Conservation (phyloP, 2,888 invertebrate species). For the Hecatera dysodea region DNA sequence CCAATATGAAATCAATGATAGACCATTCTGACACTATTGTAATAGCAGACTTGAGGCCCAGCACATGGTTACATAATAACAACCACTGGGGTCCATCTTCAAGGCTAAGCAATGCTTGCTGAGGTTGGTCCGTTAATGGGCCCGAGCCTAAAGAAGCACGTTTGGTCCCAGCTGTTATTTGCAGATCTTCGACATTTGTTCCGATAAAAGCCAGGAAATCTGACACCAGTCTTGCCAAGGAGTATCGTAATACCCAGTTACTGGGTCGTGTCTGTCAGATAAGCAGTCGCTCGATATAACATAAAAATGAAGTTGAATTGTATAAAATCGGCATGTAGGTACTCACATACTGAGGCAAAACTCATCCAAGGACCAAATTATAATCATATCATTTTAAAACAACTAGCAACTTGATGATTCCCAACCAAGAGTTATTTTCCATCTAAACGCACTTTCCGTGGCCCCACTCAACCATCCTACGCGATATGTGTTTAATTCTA, state of each 20-base stretch:
- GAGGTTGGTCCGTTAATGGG: too few relatives aligned
- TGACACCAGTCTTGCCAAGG: too few relatives aligned
- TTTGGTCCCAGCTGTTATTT: neutral
- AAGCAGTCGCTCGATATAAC: too few relatives aligned
- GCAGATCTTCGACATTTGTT: too few relatives aligned
- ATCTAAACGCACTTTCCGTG: conserved; percentile 30
- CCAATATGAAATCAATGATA: too few relatives aligned
- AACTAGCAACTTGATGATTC: neutral
- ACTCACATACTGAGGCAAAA: neutral
- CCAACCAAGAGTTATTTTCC: neutral
- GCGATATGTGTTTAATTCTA: conserved; percentile 41
- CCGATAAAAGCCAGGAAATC: too few relatives aligned
- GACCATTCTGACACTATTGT: too few relatives aligned
- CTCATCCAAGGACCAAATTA: neutral
- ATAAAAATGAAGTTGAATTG: too few relatives aligned
- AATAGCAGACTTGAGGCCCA: too few relatives aligned
- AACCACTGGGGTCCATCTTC: neutral
- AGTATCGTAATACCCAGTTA: too few relatives aligned
- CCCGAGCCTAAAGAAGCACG: neutral
- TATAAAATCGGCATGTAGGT: neutral
- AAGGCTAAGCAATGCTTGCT: neutral
- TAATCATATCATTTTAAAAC: neutral
- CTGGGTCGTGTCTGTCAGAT: too few relatives aligned
- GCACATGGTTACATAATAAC: too few relatives aligned
- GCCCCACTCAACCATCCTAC: conserved; percentile 38